Evolutionary conservation across 2,888 invertebrate genomes (phyloP).

Genomic region (Lathronympha strigana): DNA sequence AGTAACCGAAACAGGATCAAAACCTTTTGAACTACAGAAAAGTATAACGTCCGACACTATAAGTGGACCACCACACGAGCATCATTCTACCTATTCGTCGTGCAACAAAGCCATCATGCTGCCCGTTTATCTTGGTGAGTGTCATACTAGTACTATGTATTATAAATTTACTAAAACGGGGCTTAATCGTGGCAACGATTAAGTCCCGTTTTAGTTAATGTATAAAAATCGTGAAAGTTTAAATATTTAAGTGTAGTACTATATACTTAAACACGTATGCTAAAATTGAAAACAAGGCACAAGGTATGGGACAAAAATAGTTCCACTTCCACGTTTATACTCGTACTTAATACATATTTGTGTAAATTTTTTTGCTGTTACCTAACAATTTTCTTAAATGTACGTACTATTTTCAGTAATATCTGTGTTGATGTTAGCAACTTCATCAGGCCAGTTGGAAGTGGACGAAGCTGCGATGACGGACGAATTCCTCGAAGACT

Average conservation of each 20-base stretch:
- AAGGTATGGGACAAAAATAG: background rate
- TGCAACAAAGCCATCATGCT: constrained; percentile 53
- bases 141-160: background rate
- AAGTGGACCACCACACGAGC: constrained; percentile 61
- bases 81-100: constrained; percentile 34
- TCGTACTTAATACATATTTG: too few species aligned
- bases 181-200: too few species aligned
- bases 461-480: constrained; percentile 44
- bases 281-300: background rate
- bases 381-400: too few species aligned
- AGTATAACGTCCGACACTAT: constrained; percentile 62
- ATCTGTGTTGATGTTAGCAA: constrained; percentile 44
- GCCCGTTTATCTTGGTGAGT: constrained; percentile 56
- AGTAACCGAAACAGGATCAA: constrained; percentile 58
- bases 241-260: background rate
- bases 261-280: background rate
- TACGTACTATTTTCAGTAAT: constrained; percentile 45
- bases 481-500: constrained; percentile 46
- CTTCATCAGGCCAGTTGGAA: constrained; percentile 47
- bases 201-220: too few species aligned
- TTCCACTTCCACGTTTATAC: too few species aligned
- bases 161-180: too few species aligned
- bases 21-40: constrained; percentile 48
- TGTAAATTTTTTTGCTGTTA: too few species aligned
- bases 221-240: too few species aligned